Conservation (phyloP, 2,888 invertebrate genomes). For the Rhamphomyia laevipes region DNA sequence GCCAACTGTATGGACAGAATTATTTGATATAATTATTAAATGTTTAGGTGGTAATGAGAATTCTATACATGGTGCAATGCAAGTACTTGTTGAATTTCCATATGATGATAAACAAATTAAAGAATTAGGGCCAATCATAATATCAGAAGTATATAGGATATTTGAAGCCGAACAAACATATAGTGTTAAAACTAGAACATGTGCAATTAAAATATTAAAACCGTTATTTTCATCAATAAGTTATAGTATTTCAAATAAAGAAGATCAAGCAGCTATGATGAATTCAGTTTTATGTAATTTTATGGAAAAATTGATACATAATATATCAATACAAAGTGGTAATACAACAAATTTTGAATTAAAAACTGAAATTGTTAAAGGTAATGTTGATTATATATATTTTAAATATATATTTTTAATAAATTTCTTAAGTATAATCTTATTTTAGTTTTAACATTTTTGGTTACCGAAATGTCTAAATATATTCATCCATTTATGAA, state of each 20-base stretch:
- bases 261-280: constrained; percentile 46
- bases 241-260: constrained; percentile 36
- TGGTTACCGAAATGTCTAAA: constrained; percentile 50
- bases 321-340: constrained; percentile 44
- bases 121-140: constrained; percentile 53
- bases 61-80: constrained; percentile 59
- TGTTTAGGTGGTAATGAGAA: constrained; percentile 48
- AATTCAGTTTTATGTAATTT: constrained; percentile 56
- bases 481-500: constrained; percentile 47
- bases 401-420: not conserved
- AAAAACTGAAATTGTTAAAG: constrained; percentile 52
- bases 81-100: constrained; percentile 55
- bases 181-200: constrained; percentile 48
- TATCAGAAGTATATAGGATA: constrained; percentile 58
- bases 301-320: constrained; percentile 48
- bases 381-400: constrained; percentile 21
- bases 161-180: constrained; percentile 44
- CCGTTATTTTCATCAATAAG: constrained; percentile 41
- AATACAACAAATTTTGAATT: constrained; percentile 46
- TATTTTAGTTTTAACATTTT: constrained; percentile 42
- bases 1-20: constrained; percentile 57
- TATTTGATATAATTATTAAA: constrained; percentile 53
- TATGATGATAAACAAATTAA: constrained; percentile 56
- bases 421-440: not conserved
- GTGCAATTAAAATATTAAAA: constrained; percentile 55